Percentiles rank a stretch among this genome's conserved stretches.
Conservation (phyloP, 2,113 vertebrate species). For the Eonycteris spelaea region DNA sequence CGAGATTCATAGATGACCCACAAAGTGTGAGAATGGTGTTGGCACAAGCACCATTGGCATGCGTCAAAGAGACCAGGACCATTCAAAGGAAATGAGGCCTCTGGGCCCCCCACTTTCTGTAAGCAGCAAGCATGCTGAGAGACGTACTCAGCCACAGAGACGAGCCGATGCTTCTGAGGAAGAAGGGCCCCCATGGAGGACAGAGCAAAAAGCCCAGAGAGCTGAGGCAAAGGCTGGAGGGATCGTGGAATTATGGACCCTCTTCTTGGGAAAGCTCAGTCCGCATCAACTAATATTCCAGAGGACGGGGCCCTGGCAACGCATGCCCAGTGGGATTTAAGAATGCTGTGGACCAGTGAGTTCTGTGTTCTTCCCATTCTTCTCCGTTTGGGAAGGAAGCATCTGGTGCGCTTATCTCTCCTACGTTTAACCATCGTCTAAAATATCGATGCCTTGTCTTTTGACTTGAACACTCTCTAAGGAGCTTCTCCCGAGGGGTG, state of each 20-base stretch:
- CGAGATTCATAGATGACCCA: neutral
- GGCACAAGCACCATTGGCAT: neutral
- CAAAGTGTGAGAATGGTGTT: neutral
- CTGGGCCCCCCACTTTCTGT: neutral
- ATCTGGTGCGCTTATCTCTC: neutral
- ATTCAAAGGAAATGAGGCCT: neutral
- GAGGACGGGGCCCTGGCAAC: neutral
- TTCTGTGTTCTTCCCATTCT: neutral
- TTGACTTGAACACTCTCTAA: neutral
- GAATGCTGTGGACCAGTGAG: neutral
- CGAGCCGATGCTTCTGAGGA: neutral
- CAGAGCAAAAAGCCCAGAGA: neutral
- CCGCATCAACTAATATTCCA: neutral
- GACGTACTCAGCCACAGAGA: neutral
- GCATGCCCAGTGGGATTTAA: neutral
- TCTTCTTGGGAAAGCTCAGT: neutral
- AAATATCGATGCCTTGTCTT: neutral
- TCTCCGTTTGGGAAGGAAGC: neutral
- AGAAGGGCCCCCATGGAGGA: too few relatives aligned
- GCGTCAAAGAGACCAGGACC: neutral
- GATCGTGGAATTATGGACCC: neutral
- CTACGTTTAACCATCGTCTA: accelerated
- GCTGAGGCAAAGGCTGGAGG: neutral
- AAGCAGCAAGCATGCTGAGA: neutral
- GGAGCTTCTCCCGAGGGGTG: neutral